Percentiles rank a stretch among this genome's conserved stretches.
phyloP scores from a whole-genome alignment of 2,113 vertebrate genomes.

The Syngnathus scovelli region DNA sequence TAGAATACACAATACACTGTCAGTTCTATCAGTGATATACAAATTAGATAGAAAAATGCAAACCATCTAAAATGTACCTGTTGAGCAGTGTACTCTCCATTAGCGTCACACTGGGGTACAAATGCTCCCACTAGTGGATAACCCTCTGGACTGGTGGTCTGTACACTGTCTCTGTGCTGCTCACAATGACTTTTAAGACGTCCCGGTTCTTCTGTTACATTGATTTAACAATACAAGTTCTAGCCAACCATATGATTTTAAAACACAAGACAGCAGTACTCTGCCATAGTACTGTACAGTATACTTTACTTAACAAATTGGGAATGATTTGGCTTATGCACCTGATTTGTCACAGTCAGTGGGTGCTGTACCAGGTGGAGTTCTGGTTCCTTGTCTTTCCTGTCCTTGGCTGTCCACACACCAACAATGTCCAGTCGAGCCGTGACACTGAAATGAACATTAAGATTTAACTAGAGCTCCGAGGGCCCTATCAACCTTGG shows the following conservation, averaged over 20 bases:
- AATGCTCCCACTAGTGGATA: slow-evolving; percentile 43
- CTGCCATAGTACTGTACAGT: neutral
- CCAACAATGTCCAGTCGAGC: slow-evolving; percentile 78
- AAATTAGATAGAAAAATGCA: neutral
- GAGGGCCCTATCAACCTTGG: too few relatives aligned
- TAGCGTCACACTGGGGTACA: slow-evolving; percentile 74
- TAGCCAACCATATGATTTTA: neutral
- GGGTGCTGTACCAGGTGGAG: slow-evolving; percentile 44
- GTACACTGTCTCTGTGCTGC: slow-evolving; percentile 54
- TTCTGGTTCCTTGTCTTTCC: slow-evolving; percentile 75
- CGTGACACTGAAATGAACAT: slow-evolving; percentile 32
- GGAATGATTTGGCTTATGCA: neutral
- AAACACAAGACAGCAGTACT: neutral
- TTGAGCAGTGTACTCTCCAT: slow-evolving; percentile 70
- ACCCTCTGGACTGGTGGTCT: slow-evolving; percentile 32
- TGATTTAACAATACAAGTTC: neutral
- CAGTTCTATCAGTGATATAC: neutral
- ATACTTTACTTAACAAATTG: neutral
- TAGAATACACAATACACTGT: neutral
- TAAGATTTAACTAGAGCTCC: neutral
- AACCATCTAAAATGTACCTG: slow-evolving; percentile 44
- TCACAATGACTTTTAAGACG: slow-evolving; percentile 62
- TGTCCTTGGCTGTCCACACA: slow-evolving; percentile 73
- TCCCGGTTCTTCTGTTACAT: slow-evolving; percentile 12
- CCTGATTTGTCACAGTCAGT: slow-evolving; percentile 26